Evolutionary conservation across 2,113 vertebrate species (phyloP).

Genomic region (human): GRCh38 chr1:14449501-14450000

Average conservation of each 20-base stretch:
- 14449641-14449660: neutral
- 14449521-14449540: neutral
- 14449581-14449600: rapidly evolving
- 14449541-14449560: neutral
- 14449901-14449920: neutral
- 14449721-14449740: neutral
- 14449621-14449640: neutral
- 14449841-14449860: neutral
- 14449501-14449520: neutral
- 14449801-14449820: neutral
- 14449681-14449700: neutral
- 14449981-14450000: slow-evolving; percentile 36
- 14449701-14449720: neutral
- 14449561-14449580: neutral
- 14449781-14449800: neutral
- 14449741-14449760: neutral
- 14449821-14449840: neutral
- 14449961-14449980: slow-evolving; percentile 57
- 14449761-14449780: neutral
- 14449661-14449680: neutral
- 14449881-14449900: slow-evolving; percentile 7
- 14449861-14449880: neutral
- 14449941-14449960: slow-evolving; percentile 9
- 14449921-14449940: slow-evolving; percentile 19
- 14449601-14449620: neutral